Base-by-base conservation (phyloP, 1,140 invertebrate genomes). In the Ganaspis sp. region DNA sequence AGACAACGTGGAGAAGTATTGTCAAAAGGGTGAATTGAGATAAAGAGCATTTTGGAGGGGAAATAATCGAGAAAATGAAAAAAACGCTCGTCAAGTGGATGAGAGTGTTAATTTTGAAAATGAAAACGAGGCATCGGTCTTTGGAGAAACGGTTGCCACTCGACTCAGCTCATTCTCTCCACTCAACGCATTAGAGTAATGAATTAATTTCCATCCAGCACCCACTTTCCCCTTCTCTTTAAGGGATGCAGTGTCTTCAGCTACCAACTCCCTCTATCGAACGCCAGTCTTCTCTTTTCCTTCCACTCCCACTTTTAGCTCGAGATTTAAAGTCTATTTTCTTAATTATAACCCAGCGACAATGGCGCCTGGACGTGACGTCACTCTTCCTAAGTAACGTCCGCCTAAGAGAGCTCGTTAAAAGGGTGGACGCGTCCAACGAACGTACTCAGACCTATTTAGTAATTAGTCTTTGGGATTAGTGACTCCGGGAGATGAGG, bases 91-190 rank as follows among this genome's bases (percentile, higher is more conserved):
- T 34, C 58, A n/a, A 64, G 58, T 64, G 23, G 54, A 72, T 80
- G 87, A 87, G 89, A 90, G 89, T 89, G 88, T 91, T 91, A 91
- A 91, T 91, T 91, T 88, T 89, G 86, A 83, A 87, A 90, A 91
- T 90, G 89, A 90, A 91, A 91, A 90, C 83, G 87, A 87, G 87
- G 89, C 89, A 88, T 91, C 89, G 81, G 88, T 90, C 84, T 90
- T 89, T 86, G 83, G 84, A 84, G 85, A 84, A 86, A 86, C 77
- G 85, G 85, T 83, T 81, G 87, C 86, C 83, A 85, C 86, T 87
- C 86, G 85, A 89, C 58, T 64, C 84, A 81, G 79, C 86, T 79
- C 80, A 87, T 89, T 90, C 86, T 89, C 85, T 87, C 85, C 72
- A 83, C 84, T 84, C 85, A 85, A 85, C 87, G 88, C 90, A 91